Evolutionary conservation across 2,888 invertebrate genomes (phyloP), one percentile per base, ranked within the genome.

Genomic region (Sipha maydis): DNA sequence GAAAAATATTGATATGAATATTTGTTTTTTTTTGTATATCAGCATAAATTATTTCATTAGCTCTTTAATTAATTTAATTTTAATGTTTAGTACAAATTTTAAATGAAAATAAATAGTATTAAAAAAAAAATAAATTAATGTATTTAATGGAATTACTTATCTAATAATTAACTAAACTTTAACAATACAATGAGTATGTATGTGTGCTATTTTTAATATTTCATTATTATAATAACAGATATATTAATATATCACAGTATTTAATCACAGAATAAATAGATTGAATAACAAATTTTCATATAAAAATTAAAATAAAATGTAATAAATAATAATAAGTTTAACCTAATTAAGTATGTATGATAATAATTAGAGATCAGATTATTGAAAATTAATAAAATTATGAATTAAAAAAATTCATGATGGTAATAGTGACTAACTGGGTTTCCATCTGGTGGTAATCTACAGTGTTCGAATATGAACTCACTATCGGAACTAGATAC

Each of bases 401-500:
- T 56, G 54, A 80, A 73, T 86, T 71, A 73, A 82, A 75, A 14
- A 82, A 82, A 75, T 88, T 61, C 75, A 75, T 75, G 48, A 31
- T 80, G 73, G 28, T n/a, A 85, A 77, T 77, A 80, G 41, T 75
- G 41, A 71, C 56, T 73, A 82, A 80, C 82, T 82, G 88, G 80
- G 56, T 88, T 88, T 88, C 80, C 88, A 31, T 88, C 88, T 88
- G 61, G 80, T 82, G 73, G 88, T 56, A 82, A 80, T 80, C 88
- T 88, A 88, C 88, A 88, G 54, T 88, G 80, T 80, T 88, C 80
- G 75, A 88, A 88, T 88, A 88, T 88, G 88, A 88, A 88, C 88
- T 88, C 79, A 88, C 88, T 88, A 88, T 88, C 80, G 75, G 88
- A 82, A 88, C 88, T 88, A 88, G 88, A 88, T 80, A 88, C 88